phyloP scores from a whole-genome alignment of 2,113 vertebrate species.

The Boulengeromyrus knoepffleri region DNA sequence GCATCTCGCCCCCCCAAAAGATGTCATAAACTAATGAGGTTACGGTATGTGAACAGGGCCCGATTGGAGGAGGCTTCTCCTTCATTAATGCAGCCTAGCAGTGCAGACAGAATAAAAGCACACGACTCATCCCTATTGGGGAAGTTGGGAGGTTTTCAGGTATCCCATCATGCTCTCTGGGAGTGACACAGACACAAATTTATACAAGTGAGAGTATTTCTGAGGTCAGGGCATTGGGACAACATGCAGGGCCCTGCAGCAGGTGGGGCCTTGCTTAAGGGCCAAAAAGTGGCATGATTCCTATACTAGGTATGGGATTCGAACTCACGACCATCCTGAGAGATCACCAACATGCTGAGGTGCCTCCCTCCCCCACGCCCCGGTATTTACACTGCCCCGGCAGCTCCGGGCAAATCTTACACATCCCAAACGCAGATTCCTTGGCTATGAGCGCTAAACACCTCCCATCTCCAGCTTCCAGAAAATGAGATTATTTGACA shows the following conservation, averaged over 20 bases:
- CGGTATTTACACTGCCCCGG: background rate
- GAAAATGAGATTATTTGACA: background rate
- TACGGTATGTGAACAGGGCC: background rate
- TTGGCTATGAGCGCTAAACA: background rate
- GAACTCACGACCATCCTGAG: background rate
- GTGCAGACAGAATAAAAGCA: background rate
- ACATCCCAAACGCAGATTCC: background rate
- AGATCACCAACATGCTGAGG: background rate
- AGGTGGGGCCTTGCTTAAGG: background rate
- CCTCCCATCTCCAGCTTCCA: background rate
- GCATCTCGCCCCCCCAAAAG: background rate
- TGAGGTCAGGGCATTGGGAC: background rate
- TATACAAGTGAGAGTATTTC: background rate
- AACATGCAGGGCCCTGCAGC: background rate
- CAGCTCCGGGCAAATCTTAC: background rate
- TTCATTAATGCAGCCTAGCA: background rate
- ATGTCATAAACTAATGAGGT: background rate
- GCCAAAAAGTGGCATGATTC: background rate
- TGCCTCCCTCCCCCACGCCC: background rate
- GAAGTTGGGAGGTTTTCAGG: background rate
- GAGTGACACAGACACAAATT: background rate
- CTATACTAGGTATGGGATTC: background rate
- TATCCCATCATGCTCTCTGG: background rate
- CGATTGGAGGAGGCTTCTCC: background rate
- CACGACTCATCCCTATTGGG: background rate